Percentiles rank a stretch among this genome's conserved stretches.
These are phyloP conservation scores for Whitmania pigra DNA, from an alignment of 1,140 invertebrate species.

Conservation along the genomic window DNA sequence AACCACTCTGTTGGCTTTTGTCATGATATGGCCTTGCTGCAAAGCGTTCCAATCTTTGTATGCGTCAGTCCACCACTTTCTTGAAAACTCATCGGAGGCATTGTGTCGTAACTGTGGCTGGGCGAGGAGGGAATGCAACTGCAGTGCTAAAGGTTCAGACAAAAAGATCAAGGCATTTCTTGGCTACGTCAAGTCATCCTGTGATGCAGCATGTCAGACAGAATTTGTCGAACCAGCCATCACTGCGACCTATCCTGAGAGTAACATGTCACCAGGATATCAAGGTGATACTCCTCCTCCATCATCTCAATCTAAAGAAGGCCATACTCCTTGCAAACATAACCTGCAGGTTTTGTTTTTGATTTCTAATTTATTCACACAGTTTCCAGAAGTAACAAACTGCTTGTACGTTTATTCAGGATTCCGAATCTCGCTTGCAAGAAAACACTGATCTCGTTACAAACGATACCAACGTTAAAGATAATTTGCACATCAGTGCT, in stretches of 20 bases:
- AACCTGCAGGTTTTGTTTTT: too few relatives aligned
- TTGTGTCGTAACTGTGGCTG: slow-evolving; percentile 10
- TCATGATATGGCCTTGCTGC: slow-evolving; percentile 12
- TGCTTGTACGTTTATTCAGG: too few relatives aligned
- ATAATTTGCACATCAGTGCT: too few relatives aligned
- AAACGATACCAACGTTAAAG: too few relatives aligned
- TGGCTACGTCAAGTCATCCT: not conserved
- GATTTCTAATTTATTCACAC: too few relatives aligned
- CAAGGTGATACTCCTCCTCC: not conserved
- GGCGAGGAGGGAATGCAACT: slow-evolving; percentile 10
- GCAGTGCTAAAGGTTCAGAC: not conserved
- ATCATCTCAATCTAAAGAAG: not conserved
- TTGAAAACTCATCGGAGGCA: not conserved
- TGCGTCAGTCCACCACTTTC: not conserved
- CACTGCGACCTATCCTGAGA: not conserved
- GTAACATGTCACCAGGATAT: not conserved
- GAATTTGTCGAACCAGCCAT: not conserved
- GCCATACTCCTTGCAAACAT: not conserved
- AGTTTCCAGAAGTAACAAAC: too few relatives aligned
- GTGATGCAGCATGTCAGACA: not conserved
- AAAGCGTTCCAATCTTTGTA: not conserved
- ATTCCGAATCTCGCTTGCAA: too few relatives aligned
- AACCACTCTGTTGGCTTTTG: not conserved
- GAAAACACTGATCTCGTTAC: not conserved
- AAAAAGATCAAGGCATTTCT: too few relatives aligned